Base-by-base conservation (phyloP, 1,140 invertebrate genomes). In the Pogonognathellus flavescens region DNA sequence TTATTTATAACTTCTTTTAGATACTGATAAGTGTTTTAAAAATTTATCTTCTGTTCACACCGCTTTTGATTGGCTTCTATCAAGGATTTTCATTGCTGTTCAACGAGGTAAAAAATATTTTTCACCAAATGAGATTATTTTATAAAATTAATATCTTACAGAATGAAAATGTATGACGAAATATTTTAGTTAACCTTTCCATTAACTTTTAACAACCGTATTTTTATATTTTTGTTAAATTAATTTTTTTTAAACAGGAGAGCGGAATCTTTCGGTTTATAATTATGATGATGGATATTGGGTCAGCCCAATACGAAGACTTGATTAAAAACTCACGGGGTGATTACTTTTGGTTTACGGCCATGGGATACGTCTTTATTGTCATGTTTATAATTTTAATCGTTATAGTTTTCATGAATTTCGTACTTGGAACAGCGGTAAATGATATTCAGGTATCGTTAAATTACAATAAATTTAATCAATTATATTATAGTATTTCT, bases 361-460 rank as follows among this genome's bases (percentile, higher is more conserved):
- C 76, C 0, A 55, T 72, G 14, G 70, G 55, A 2, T 59, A 87
- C 14, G 20, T 82, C 2, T 87, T 86, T 53, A 66, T 52, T 60
- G 18, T 86, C 0, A 82, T 16, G 0, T 87, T 87, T 59, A 60
- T 87, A 52, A 16, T 87, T 14, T 22, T 84, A 13, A 84, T 87
- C 11, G 76, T 55, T 4, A 59, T 87, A 41, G 84, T 87, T 0
- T 60, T 87, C n/a, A 62, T 87, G 82, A 87, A 86, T 31, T 80
- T 87, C 13, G 16, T 86, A 16, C 50, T 87, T 0, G 87, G 66
- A 10, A 52, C 81, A 4, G 82, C 87, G 0, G 60, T 86, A 22
- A 84, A 25, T 18, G 85, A 86, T 82, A 66, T 87, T 59, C 84
- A 87, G 70, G 86, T 85, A 72, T 41, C n/a, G 31, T 41, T n/a